phyloP scores from a whole-genome alignment of 1,140 invertebrate genomes.

The Listronotus oregonensis region DNA sequence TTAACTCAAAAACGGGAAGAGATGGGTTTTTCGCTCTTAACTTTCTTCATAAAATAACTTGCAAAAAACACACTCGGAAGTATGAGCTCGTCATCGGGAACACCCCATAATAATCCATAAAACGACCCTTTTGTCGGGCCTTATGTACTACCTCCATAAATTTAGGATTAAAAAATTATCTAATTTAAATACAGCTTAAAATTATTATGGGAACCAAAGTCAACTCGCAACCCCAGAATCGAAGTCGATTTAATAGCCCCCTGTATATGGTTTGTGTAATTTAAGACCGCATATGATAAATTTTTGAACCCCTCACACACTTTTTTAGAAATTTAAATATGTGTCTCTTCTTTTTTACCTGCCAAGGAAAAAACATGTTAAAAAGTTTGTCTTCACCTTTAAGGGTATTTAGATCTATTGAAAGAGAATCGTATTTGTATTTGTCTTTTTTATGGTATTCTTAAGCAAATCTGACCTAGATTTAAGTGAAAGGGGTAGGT shows the following conservation, averaged over 20 bases:
- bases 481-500: neutral
- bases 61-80: too few species aligned
- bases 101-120: too few species aligned
- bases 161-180: too few species aligned
- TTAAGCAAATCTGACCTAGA: slow-evolving; percentile 15
- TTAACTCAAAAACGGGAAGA: too few species aligned
- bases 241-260: slow-evolving; percentile 13
- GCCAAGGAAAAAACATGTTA: neutral
- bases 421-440: neutral
- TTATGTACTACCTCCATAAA: too few species aligned
- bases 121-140: too few species aligned
- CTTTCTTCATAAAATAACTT: too few species aligned
- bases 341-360: neutral
- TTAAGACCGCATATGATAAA: slow-evolving; percentile 3
- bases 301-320: neutral
- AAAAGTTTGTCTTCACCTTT: neutral
- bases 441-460: neutral
- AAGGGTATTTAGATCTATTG: neutral
- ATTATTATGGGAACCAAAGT: slow-evolving; percentile 4
- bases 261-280: slow-evolving; percentile 10
- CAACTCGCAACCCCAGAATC: neutral
- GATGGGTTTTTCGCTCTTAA: too few species aligned
- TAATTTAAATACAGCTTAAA: too few species aligned
- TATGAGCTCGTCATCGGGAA: too few species aligned
- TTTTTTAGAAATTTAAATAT: neutral